Conservation (phyloP, 2,888 invertebrate species). For the Scotopteryx bipunctaria region DNA sequence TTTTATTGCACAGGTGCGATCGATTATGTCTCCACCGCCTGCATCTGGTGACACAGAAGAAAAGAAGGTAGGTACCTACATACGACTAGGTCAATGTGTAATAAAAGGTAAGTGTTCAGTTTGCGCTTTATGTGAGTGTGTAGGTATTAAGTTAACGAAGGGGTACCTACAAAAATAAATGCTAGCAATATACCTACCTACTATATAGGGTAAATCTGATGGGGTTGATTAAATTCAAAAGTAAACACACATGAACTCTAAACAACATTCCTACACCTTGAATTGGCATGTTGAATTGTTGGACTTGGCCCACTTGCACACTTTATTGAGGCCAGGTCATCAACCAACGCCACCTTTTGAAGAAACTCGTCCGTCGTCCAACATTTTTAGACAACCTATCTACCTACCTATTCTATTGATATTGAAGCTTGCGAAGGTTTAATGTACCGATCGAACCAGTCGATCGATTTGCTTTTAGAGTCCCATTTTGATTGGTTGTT, state of each 20-base stretch:
- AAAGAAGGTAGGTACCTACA: conserved; percentile 25
- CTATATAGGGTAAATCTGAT: no score
- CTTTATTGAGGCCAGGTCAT: conserved; percentile 27
- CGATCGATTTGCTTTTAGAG: conserved; percentile 27
- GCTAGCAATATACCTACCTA: neutral
- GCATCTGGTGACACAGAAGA: conserved; percentile 32
- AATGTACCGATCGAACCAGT: conserved; percentile 17
- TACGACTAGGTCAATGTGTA: neutral
- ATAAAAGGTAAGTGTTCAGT: neutral
- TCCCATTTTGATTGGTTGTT: conserved; percentile 9
- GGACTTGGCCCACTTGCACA: conserved; percentile 31
- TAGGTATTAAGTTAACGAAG: neutral
- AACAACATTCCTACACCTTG: conserved; percentile 24
- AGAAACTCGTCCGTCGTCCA: conserved; percentile 23
- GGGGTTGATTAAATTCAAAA: no score
- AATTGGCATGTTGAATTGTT: conserved; percentile 26
- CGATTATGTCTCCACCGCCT: conserved; percentile 34
- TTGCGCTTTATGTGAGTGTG: neutral
- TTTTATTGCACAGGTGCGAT: conserved; percentile 34
- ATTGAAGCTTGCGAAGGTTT: conserved; percentile 7
- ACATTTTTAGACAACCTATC: no score
- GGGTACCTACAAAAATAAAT: conserved; percentile 13
- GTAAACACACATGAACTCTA: conserved; percentile 1
- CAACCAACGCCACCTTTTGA: conserved; percentile 37
- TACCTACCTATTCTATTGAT: no score